Conservation (phyloP, 1,140 invertebrate genomes). For the Papilio polyxenes region DNA sequence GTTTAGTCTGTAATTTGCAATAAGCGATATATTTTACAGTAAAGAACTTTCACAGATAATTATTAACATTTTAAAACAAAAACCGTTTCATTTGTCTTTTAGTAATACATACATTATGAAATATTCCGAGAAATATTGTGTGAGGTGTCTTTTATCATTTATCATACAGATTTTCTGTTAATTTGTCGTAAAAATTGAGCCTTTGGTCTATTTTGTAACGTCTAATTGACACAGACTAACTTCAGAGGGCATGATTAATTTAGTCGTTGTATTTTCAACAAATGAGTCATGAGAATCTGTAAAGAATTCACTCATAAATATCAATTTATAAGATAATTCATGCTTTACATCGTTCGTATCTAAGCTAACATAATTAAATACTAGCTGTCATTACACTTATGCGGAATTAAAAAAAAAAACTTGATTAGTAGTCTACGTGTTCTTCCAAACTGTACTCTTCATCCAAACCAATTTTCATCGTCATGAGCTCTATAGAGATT, state of each 20-base stretch:
- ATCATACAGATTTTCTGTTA: neutral
- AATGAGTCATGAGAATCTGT: conserved; percentile 11
- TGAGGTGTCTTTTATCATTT: neutral
- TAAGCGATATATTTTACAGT: neutral
- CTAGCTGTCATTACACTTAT: neutral
- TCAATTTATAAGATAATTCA: neutral
- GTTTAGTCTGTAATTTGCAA: too few relatives aligned
- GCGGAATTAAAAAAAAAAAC: too few relatives aligned
- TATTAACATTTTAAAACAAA: too few relatives aligned
- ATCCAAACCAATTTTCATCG: too few relatives aligned
- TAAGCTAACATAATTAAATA: too few relatives aligned
- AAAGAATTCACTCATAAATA: neutral
- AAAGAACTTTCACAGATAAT: neutral
- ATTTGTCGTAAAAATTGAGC: neutral
- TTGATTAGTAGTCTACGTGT: too few relatives aligned
- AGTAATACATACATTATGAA: neutral
- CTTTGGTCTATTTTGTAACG: neutral
- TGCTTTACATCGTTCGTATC: too few relatives aligned
- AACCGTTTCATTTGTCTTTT: neutral
- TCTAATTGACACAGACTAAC: neutral
- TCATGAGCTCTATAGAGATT: too few relatives aligned
- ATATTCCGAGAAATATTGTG: neutral
- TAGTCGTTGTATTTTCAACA: neutral
- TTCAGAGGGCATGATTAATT: neutral
- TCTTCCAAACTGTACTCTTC: too few relatives aligned